phyloP scores from a whole-genome alignment of 2,797 vertebrate species.

The Sebastes oblongus region DNA sequence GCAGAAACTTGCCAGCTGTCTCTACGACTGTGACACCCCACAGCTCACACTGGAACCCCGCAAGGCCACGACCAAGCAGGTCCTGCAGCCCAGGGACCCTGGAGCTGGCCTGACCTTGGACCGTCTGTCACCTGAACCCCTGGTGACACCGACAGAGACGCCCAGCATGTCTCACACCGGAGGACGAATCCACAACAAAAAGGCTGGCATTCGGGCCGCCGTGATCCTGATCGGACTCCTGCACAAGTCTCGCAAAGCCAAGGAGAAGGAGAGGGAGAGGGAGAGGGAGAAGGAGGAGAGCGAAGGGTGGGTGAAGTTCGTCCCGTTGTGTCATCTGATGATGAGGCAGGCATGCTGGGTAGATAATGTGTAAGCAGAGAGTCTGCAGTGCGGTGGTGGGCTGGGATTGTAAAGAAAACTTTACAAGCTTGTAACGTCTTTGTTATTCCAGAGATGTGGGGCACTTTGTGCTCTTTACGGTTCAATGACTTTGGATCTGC shows the following conservation, averaged over 20 bases:
- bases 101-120: constrained; percentile 67
- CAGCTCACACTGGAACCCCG: constrained; percentile 61
- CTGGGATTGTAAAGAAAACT: constrained; percentile 32
- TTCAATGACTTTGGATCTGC: constrained; percentile 30
- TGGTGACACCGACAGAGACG: constrained; percentile 57
- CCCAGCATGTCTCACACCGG: constrained; percentile 83
- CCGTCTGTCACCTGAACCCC: constrained; percentile 61
- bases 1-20: constrained; percentile 26
- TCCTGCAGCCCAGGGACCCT: constrained; percentile 53
- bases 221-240: constrained; percentile 95
- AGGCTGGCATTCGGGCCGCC: constrained; percentile 93
- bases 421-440: constrained; percentile 32
- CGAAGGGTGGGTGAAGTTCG: constrained; percentile 76
- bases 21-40: constrained; percentile 1
- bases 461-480: constrained; percentile 14
- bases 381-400: constrained; percentile 34
- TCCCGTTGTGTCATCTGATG: background rate
- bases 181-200: constrained; percentile 86
- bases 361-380: background rate
- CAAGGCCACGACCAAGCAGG: constrained; percentile 57
- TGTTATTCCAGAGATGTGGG: constrained; percentile 16
- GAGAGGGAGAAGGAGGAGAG: constrained; percentile 72
- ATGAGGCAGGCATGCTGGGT: background rate
- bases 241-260: constrained; percentile 91
- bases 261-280: constrained; percentile 77